Base-by-base conservation (phyloP, 2,113 vertebrate genomes). In the Ammodytes dubius region DNA sequence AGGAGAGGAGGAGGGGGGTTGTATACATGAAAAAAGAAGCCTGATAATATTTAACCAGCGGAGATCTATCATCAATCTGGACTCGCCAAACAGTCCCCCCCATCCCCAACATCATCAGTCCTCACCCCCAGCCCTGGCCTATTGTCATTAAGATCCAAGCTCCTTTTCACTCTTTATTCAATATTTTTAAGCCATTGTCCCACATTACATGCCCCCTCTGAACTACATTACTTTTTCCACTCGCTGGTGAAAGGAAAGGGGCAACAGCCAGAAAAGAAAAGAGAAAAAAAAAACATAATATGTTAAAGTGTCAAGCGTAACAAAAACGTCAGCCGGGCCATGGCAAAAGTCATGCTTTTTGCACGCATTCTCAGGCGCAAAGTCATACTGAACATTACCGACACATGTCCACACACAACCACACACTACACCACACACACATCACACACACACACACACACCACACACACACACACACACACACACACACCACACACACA, bases 11-110 rank as follows among this genome's bases (percentile, higher is more conserved):
- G 77, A 77, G 58, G 85, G 82, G 86, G 83, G 73, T 15, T 57
- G 63, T 27, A 69, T 86, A 88, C 87, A 90, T 89, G 72, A 78
- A 89, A 88, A 94, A 92, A 89, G 88, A 83, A 88, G 82, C 87
- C 82, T 89, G 90, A 94, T 94, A 95, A 93, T 94, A 92, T 95
- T 95, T 95, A 95, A 95, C 95, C 90, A 93, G 86, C 6, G 39
- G 65, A 91, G 83, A 90, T 91, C 88, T 82, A 92, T 93, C 90
- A 93, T 92, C 82, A 93, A 92, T 92, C 90, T 88, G 75, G 61
- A 39, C 59, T 43, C 69, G 4, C 67, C 59, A 4, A 39, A 68
- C 70, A 70, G 85, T 52, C 58, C 64, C 73, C 14, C 85, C 43
- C 53, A 65, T 66, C 35, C n/a, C 19, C 5, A 42, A 61, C 86